A percentile compares a stretch with the other conserved stretches of the same genome.
These are phyloP conservation scores for Torymus auratus DNA, from an alignment of 2,888 invertebrate species.

Conservation along the genomic window DNA sequence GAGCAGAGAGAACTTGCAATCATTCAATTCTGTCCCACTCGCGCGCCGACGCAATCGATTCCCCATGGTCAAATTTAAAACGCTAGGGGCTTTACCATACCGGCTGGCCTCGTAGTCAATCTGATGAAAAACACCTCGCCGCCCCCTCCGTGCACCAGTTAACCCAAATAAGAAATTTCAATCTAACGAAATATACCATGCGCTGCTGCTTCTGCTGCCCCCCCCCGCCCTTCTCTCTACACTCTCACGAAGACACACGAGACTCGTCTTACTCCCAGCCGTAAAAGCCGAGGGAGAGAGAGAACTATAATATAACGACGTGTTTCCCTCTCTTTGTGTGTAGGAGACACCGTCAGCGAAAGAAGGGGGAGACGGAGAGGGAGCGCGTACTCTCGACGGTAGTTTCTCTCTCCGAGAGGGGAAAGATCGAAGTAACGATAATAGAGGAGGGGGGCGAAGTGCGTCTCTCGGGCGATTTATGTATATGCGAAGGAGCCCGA, in stretches of 20 bases:
- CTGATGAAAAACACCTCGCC: not conserved
- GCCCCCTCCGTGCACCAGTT: constrained; percentile 3
- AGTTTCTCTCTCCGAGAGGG: not conserved
- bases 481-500: too few species aligned
- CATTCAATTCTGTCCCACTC: too few species aligned
- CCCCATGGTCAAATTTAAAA: constrained; percentile 1
- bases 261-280: too few species aligned
- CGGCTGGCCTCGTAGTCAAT: not conserved
- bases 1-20: too few species aligned
- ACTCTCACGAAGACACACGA: not conserved
- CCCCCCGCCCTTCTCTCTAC: not conserved
- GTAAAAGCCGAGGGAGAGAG: too few species aligned
- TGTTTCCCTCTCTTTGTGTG: too few species aligned
- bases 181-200: constrained; percentile 20
- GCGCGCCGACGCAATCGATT: too few species aligned
- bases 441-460: not conserved
- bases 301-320: too few species aligned
- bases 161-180: constrained; percentile 42
- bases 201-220: not conserved
- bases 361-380: too few species aligned
- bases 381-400: not conserved
- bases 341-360: too few species aligned
- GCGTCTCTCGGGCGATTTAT: too few species aligned
- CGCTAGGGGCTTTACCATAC: not conserved
- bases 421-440: constrained; percentile 39